A percentile compares a stretch with the other conserved stretches of the same genome.
phyloP scores from a whole-genome alignment of 2,888 invertebrate genomes.

The Rhorus exstirpatorius region DNA sequence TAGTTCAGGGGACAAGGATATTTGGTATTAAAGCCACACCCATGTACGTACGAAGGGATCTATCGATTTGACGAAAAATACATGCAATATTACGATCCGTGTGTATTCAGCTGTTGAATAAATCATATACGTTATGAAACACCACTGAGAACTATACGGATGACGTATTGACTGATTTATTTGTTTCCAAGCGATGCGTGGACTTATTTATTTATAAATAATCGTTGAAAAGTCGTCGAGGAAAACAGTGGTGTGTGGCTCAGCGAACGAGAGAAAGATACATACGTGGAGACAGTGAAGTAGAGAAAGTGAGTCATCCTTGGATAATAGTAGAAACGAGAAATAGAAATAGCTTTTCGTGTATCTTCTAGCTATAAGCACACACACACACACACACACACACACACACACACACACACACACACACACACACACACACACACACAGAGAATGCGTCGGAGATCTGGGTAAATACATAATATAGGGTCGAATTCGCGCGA shows the following conservation, averaged over 20 bases:
- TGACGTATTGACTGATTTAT: slow-evolving; percentile 40
- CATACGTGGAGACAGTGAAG: slow-evolving; percentile 50
- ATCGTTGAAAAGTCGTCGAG: slow-evolving; percentile 74
- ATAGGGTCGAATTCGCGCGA: neutral
- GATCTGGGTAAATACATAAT: slow-evolving; percentile 10
- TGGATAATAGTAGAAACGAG: slow-evolving; percentile 66
- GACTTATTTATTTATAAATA: slow-evolving; percentile 75
- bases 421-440: neutral
- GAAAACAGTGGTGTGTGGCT: slow-evolving; percentile 63
- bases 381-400: neutral
- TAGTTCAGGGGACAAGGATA: too few relatives aligned
- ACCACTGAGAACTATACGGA: slow-evolving; percentile 14
- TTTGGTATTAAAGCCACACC: too few relatives aligned
- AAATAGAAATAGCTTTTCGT: slow-evolving; percentile 69
- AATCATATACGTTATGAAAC: slow-evolving; percentile 11
- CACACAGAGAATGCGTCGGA: slow-evolving; percentile 1
- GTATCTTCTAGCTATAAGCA: slow-evolving; percentile 14
- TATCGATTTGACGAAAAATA: too few relatives aligned
- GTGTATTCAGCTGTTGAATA: neutral
- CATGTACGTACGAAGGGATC: too few relatives aligned
- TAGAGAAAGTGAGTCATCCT: slow-evolving; percentile 60
- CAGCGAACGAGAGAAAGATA: slow-evolving; percentile 57
- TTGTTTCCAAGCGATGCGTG: slow-evolving; percentile 29
- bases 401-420: too few relatives aligned
- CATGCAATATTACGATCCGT: too few relatives aligned